Evolutionary conservation across 64 coral and sea anemone species (phyloP).

Genomic region (Orbicella faveolata): DNA sequence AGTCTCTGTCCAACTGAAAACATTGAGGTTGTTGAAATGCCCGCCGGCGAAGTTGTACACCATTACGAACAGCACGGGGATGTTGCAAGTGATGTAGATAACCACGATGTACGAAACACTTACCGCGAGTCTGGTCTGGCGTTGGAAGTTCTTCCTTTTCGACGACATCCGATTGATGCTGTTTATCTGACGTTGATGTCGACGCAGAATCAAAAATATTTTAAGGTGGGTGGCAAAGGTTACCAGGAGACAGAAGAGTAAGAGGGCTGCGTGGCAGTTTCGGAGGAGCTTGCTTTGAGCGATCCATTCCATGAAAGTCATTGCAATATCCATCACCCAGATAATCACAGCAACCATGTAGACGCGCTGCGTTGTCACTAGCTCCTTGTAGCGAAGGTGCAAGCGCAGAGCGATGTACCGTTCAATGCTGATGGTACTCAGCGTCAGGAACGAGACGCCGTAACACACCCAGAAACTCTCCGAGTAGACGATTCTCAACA

Average conservation of each 20-base stretch:
- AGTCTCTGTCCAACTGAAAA: constrained; percentile 78
- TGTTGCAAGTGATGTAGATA: constrained; percentile 70
- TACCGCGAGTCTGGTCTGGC: constrained; percentile 69
- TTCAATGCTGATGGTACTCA: constrained; percentile 81
- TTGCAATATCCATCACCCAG: constrained; percentile 50
- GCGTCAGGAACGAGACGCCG: constrained; percentile 67
- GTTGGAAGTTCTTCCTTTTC: constrained; percentile 5
- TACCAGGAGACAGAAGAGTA: constrained; percentile 40
- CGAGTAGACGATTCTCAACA: constrained; percentile 71
- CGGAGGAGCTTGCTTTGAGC: constrained; percentile 38
- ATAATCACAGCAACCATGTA: constrained; percentile 13
- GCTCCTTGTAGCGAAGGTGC: constrained; percentile 64
- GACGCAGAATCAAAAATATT: constrained; percentile 58
- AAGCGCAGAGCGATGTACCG: constrained; percentile 44
- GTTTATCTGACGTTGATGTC: constrained; percentile 75
- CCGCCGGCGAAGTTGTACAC: constrained; percentile 31
- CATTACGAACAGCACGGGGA: constrained; percentile 56
- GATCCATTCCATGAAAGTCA: constrained; percentile 38
- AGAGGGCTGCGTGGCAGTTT: constrained; percentile 36
- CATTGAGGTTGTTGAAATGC: constrained; percentile 43
- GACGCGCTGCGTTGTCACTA: constrained; percentile 49
- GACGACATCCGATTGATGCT: constrained; percentile 7
- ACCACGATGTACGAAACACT: constrained; percentile 72
- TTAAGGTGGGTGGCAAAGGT: constrained; percentile 44
- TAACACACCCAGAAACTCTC: constrained; percentile 95